Percentiles rank a stretch among this genome's conserved stretches.
phyloP scores from a whole-genome alignment of 2,113 vertebrate genomes.

The Zeus faber region DNA sequence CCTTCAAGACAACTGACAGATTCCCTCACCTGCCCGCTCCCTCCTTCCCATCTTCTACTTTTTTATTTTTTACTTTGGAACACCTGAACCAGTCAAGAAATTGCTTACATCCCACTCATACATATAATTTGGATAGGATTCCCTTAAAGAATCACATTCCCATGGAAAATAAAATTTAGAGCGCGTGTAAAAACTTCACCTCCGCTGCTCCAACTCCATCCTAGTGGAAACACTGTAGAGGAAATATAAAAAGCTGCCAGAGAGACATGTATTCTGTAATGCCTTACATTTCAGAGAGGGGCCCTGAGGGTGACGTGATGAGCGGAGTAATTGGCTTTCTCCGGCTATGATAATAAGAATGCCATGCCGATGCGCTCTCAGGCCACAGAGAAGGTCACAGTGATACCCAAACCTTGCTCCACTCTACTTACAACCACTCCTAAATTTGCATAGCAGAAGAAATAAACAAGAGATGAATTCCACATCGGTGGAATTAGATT shows the following conservation, averaged over 20 bases:
- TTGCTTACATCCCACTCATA: too few species aligned
- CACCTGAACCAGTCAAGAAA: too few species aligned
- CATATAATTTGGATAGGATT: too few species aligned
- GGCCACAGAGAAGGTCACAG: slow-evolving; percentile 61
- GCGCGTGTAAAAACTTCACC: too few species aligned
- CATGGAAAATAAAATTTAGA: too few species aligned
- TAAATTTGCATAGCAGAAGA: slow-evolving; percentile 19
- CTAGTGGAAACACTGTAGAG: slow-evolving; percentile 44
- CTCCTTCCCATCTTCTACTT: too few species aligned
- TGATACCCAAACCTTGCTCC: slow-evolving; percentile 32
- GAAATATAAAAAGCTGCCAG: slow-evolving; percentile 53
- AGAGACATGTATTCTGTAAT: slow-evolving; percentile 49
- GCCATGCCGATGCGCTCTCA: slow-evolving; percentile 52
- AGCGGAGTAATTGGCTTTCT: slow-evolving; percentile 72
- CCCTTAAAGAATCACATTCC: too few species aligned
- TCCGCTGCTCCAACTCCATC: too few species aligned
- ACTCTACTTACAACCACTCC: slow-evolving; percentile 25
- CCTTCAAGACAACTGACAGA: too few species aligned
- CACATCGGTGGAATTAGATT: slow-evolving; percentile 11
- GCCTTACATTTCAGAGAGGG: slow-evolving; percentile 60
- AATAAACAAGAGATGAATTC: slow-evolving; percentile 8
- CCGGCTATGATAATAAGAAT: slow-evolving; percentile 61
- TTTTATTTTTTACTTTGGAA: too few species aligned
- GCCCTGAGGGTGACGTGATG: slow-evolving; percentile 56
- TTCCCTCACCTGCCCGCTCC: too few species aligned